Conservation (phyloP, 2,113 vertebrate species). For the Nycticorax nycticorax region DNA sequence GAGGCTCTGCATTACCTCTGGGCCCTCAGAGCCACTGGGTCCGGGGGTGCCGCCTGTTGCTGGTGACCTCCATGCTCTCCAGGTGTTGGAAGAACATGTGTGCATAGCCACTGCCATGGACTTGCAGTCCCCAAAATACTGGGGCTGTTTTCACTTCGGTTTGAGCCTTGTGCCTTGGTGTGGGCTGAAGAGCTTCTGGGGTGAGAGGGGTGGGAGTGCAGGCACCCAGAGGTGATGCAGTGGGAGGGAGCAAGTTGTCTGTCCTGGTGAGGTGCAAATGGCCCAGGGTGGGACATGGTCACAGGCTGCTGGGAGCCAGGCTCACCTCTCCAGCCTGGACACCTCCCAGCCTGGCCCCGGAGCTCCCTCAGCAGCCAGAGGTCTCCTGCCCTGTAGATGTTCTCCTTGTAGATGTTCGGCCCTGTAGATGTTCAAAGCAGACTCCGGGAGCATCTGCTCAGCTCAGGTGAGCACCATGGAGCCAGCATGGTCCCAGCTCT, state of each 20-base stretch:
- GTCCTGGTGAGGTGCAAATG: not conserved
- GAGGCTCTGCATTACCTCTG: fast-evolving
- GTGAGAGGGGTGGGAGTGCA: not conserved
- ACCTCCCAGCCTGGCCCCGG: not conserved
- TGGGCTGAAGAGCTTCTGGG: not conserved
- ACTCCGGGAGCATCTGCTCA: not conserved
- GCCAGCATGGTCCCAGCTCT: fast-evolving
- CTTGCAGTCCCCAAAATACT: not conserved
- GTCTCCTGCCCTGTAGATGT: not conserved
- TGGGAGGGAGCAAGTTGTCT: not conserved
- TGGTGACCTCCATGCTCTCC: not conserved
- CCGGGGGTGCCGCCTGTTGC: not conserved
- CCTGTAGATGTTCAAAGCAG: not conserved
- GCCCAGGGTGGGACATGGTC: not conserved
- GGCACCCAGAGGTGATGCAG: not conserved
- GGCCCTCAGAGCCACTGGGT: not conserved
- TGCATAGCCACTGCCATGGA: not conserved
- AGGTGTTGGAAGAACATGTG: fast-evolving
- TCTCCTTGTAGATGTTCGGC: not conserved
- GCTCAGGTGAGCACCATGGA: not conserved
- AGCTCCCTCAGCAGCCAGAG: not conserved
- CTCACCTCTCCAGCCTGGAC: not conserved
- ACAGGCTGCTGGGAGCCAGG: not conserved
- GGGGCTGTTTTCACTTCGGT: not conserved
- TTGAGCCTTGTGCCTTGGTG: not conserved